Evolutionary conservation across 2,888 invertebrate genomes (phyloP).

Genomic region (Drosophila pseudotakahashii): DNA sequence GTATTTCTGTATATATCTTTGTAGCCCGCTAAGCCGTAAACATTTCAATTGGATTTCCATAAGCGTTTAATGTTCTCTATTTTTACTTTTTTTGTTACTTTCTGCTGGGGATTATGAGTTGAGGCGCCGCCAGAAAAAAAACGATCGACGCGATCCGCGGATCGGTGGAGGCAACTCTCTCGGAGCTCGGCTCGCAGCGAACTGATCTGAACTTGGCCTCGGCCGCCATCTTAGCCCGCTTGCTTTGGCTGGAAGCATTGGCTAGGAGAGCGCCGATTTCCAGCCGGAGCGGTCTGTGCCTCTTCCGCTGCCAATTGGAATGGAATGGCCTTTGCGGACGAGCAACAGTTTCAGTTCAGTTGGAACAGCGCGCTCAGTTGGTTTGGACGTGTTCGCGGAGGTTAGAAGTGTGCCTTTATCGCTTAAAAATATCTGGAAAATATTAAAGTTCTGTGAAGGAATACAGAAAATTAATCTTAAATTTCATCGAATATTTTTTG

Average conservation of each 20-base stretch:
- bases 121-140: constrained; percentile 75
- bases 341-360: constrained; percentile 73
- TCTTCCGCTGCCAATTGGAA: constrained; percentile 55
- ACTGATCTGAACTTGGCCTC: constrained; percentile 81
- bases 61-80: constrained; percentile 20
- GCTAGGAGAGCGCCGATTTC: constrained; percentile 14
- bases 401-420: constrained; percentile 1
- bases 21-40: constrained; percentile 54
- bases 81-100: constrained; percentile 19
- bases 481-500: too few relatives aligned
- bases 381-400: constrained; percentile 71
- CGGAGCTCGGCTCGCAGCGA: constrained; percentile 80
- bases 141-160: constrained; percentile 48
- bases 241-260: constrained; percentile 47
- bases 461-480: too few relatives aligned
- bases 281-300: constrained; percentile 1
- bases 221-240: constrained; percentile 83
- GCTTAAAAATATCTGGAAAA: background rate
- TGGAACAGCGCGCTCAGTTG: constrained; percentile 64
- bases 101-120: constrained; percentile 31
- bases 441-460: background rate
- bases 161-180: constrained; percentile 77
- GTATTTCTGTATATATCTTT: constrained; percentile 6
- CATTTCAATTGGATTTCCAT: constrained; percentile 66
- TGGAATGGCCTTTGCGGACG: constrained; percentile 36